Evolutionary conservation across 2,113 vertebrate genomes (phyloP).

Genomic region (Agapornis roseicollis): DNA sequence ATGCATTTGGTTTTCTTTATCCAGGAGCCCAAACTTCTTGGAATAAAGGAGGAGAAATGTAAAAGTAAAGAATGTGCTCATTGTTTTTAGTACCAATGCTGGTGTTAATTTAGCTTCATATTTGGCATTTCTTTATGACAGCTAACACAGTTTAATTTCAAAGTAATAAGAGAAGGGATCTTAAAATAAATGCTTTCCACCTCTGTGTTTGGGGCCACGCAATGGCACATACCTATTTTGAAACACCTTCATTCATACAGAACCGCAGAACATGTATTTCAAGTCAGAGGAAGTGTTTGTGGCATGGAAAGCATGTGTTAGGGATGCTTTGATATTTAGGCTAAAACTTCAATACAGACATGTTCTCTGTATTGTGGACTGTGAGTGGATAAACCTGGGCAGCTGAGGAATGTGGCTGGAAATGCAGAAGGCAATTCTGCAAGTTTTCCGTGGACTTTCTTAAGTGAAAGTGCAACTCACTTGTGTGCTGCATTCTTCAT

Average conservation of each 20-base stretch:
- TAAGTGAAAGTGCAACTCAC: neutral
- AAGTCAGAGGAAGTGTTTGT: neutral
- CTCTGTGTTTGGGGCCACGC: neutral
- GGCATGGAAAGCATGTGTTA: neutral
- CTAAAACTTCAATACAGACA: neutral
- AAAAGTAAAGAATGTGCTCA: neutral
- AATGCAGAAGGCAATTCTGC: neutral
- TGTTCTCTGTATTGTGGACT: neutral
- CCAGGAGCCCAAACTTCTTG: neutral
- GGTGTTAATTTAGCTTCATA: neutral
- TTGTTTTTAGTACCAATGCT: neutral
- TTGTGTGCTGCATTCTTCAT: accelerated
- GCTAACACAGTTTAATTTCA: neutral
- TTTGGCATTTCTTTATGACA: neutral
- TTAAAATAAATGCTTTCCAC: neutral
- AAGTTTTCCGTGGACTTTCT: neutral
- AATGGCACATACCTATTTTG: neutral
- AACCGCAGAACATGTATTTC: accelerated
- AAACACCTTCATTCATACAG: neutral
- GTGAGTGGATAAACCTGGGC: neutral
- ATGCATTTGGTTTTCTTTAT: neutral
- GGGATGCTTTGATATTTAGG: neutral
- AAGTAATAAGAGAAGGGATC: neutral
- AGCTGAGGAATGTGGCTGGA: neutral
- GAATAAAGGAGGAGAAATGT: neutral